phyloP scores from a whole-genome alignment of 1,140 invertebrate species.

The Meloidogyne exigua region DNA sequence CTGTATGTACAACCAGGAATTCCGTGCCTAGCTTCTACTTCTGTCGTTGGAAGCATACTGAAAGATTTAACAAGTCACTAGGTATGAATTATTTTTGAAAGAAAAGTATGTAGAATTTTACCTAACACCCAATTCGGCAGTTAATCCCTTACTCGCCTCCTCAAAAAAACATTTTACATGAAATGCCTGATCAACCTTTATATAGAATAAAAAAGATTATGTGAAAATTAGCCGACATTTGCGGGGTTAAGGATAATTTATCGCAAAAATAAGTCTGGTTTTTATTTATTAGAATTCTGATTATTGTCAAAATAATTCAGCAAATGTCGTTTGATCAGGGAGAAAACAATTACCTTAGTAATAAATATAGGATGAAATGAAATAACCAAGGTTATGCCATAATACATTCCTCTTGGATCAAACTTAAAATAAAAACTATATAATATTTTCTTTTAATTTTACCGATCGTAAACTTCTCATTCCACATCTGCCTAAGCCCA shows the following conservation, averaged over 20 bases:
- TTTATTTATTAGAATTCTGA: too few relatives aligned
- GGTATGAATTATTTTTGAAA: neutral
- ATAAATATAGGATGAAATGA: slow-evolving; percentile 64
- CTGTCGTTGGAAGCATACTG: slow-evolving; percentile 64
- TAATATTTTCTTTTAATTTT: slow-evolving; percentile 10
- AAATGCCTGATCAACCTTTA: slow-evolving; percentile 60
- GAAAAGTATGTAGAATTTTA: slow-evolving; percentile 20
- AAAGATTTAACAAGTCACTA: neutral
- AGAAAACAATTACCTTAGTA: slow-evolving; percentile 63
- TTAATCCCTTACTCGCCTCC: slow-evolving; percentile 58
- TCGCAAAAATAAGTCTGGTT: too few relatives aligned
- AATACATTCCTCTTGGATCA: slow-evolving; percentile 63
- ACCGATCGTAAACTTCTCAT: slow-evolving; percentile 64
- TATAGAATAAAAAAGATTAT: too few relatives aligned
- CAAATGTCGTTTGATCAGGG: too few relatives aligned
- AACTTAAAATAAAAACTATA: slow-evolving; percentile 36
- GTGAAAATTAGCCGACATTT: too few relatives aligned
- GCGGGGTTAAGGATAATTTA: too few relatives aligned
- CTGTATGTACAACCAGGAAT: slow-evolving; percentile 61
- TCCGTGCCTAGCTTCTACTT: slow-evolving; percentile 60
- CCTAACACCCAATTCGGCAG: slow-evolving; percentile 62
- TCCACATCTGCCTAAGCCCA: slow-evolving; percentile 56
- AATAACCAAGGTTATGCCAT: slow-evolving; percentile 61
- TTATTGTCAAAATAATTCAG: too few relatives aligned
- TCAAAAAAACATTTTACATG: slow-evolving; percentile 64